Conservation (phyloP, 2,113 vertebrate genomes). For the Hydrolagus affinis region DNA sequence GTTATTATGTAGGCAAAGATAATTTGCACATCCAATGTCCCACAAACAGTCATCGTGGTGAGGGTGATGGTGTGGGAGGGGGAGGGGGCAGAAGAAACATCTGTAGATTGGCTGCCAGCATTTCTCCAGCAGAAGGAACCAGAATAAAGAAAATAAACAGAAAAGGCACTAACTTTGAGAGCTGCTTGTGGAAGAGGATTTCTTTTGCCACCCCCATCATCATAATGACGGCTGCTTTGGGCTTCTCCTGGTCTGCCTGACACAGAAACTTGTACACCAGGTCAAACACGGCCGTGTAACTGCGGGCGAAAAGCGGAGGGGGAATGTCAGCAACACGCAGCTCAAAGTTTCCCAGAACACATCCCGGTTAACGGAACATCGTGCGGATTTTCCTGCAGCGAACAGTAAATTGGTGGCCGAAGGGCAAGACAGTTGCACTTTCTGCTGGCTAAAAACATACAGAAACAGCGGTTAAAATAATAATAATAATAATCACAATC, state of each 20-base stretch:
- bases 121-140: too few relatives aligned
- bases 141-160: neutral
- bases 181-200: constrained; percentile 52
- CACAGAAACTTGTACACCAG: constrained; percentile 56
- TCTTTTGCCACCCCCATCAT: constrained; percentile 59
- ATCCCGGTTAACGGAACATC: neutral
- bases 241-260: constrained; percentile 50
- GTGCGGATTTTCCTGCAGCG: neutral
- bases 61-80: too few relatives aligned
- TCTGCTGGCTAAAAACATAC: neutral
- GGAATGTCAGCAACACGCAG: neutral
- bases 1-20: too few relatives aligned
- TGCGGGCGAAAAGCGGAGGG: constrained; percentile 40
- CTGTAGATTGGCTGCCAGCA: too few relatives aligned
- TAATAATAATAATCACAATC: too few relatives aligned
- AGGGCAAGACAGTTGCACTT: too few relatives aligned
- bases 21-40: too few relatives aligned
- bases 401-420: neutral
- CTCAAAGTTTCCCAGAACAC: neutral
- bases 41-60: too few relatives aligned
- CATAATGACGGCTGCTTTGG: constrained; percentile 60
- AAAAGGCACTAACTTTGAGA: constrained; percentile 44
- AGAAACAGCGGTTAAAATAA: too few relatives aligned
- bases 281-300: constrained; percentile 57
- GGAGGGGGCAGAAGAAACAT: too few relatives aligned